Percentiles rank a stretch among this genome's conserved stretches.
phyloP scores from a whole-genome alignment of 2,888 invertebrate species.

The Blera fallax region DNA sequence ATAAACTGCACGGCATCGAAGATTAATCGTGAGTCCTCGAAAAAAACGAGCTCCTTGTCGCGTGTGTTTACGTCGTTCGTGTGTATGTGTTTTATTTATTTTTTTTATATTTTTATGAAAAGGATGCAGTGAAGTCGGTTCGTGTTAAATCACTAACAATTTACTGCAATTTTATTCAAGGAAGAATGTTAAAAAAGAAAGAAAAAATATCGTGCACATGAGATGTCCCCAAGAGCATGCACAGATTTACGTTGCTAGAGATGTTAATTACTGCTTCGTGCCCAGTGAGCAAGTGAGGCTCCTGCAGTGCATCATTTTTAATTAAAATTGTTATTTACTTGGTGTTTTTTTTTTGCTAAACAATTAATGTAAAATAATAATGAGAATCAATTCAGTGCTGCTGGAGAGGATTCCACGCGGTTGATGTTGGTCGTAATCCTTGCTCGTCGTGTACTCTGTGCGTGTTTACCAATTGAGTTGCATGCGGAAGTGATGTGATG shows the following conservation, averaged over 20 bases:
- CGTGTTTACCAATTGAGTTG: slow-evolving; percentile 9
- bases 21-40: slow-evolving; percentile 12
- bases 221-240: slow-evolving; percentile 7
- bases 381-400: slow-evolving; percentile 47
- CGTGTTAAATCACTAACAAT: slow-evolving; percentile 21
- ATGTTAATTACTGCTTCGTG: slow-evolving; percentile 59
- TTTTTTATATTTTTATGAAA: neutral
- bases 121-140: neutral
- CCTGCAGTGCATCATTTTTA: slow-evolving; percentile 60
- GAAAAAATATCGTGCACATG: neutral
- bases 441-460: neutral
- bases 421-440: slow-evolving; percentile 7
- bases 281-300: slow-evolving; percentile 17
- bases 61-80: slow-evolving; percentile 25
- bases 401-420: slow-evolving; percentile 27
- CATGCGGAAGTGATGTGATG: slow-evolving; percentile 40
- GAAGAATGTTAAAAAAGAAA: neutral
- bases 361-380: slow-evolving; percentile 60
- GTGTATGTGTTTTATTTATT: neutral
- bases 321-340: slow-evolving; percentile 58
- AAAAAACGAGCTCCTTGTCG: slow-evolving; percentile 15
- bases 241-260: slow-evolving; percentile 25
- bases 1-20: slow-evolving; percentile 18
- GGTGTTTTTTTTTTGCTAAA: neutral
- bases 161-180: slow-evolving; percentile 7